Percentiles rank a stretch among this genome's conserved stretches.
phyloP scores from a whole-genome alignment of 2,888 invertebrate genomes.

The Calephelis perditalis region DNA sequence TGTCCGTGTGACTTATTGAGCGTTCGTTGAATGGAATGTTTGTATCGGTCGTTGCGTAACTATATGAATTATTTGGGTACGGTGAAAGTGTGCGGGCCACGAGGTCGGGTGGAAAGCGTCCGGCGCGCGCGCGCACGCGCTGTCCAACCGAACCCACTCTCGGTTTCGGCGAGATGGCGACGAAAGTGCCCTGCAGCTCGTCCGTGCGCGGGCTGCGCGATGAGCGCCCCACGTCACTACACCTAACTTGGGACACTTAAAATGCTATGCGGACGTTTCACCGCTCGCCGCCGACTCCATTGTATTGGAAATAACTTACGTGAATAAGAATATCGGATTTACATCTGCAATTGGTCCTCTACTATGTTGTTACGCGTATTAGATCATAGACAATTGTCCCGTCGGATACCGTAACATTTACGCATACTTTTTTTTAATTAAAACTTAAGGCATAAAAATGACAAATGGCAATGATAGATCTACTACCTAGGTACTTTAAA shows the following conservation, averaged over 20 bases:
- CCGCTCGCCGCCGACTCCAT: background rate
- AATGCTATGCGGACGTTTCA: background rate
- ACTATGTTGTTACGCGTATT: too few relatives aligned
- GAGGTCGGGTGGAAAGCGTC: slow-evolving; percentile 33
- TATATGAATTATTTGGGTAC: slow-evolving; percentile 41
- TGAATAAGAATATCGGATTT: too few relatives aligned
- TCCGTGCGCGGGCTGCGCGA: slow-evolving; percentile 35
- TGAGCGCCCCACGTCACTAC: slow-evolving; percentile 16
- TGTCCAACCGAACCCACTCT: slow-evolving; percentile 44
- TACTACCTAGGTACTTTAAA: too few relatives aligned
- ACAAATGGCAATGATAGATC: too few relatives aligned
- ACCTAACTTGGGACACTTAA: background rate
- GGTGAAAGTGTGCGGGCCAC: slow-evolving; percentile 48
- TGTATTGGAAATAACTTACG: too few relatives aligned
- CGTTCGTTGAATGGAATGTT: background rate
- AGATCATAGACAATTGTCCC: too few relatives aligned
- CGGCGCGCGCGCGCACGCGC: slow-evolving; percentile 22
- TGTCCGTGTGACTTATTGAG: too few relatives aligned
- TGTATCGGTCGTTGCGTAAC: slow-evolving; percentile 36
- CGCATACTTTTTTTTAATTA: too few relatives aligned
- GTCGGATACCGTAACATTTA: too few relatives aligned
- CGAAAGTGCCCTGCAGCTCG: slow-evolving; percentile 34
- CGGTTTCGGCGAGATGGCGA: slow-evolving; percentile 45
- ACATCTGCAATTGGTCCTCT: too few relatives aligned
- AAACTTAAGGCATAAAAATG: too few relatives aligned